Conservation (phyloP, 2,888 invertebrate genomes). For the Aproaerema taeniolella region DNA sequence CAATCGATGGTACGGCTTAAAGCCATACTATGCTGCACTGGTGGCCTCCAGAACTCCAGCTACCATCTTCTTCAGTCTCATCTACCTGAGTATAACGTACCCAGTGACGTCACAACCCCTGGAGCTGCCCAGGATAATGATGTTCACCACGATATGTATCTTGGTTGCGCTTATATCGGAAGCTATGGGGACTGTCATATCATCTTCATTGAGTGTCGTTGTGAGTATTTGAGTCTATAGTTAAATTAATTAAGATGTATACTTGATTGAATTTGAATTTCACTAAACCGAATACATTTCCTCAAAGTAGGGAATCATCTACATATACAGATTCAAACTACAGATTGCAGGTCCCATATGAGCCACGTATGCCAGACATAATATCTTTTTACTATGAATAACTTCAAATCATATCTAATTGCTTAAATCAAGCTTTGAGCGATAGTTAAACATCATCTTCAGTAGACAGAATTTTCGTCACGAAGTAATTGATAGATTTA, state of each 20-base stretch:
- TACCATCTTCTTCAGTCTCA: constrained; percentile 81
- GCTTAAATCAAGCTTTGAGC: too few species aligned
- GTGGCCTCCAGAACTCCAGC: constrained; percentile 84
- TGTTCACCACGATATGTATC: constrained; percentile 84
- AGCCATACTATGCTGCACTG: constrained; percentile 87
- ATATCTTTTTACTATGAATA: neutral
- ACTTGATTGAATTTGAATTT: too few species aligned
- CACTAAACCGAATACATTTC: too few species aligned
- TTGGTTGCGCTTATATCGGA: constrained; percentile 86
- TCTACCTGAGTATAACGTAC: constrained; percentile 85
- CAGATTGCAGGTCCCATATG: too few species aligned
- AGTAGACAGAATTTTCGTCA: too few species aligned
- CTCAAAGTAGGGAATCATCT: too few species aligned
- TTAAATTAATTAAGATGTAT: neutral
- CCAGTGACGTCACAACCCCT: constrained; percentile 86
- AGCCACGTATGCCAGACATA: too few species aligned
- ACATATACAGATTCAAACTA: too few species aligned
- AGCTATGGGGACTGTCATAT: constrained; percentile 85
- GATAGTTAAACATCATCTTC: too few species aligned
- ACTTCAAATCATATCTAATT: neutral
- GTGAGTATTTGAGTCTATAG: constrained; percentile 77
- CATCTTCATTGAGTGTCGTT: constrained; percentile 85
- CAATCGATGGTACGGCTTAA: constrained; percentile 89
- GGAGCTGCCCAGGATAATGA: constrained; percentile 80
- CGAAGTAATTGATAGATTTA: too few species aligned